Conservation (phyloP, 1,140 invertebrate genomes). For the Pseudobourletiella spinata region DNA sequence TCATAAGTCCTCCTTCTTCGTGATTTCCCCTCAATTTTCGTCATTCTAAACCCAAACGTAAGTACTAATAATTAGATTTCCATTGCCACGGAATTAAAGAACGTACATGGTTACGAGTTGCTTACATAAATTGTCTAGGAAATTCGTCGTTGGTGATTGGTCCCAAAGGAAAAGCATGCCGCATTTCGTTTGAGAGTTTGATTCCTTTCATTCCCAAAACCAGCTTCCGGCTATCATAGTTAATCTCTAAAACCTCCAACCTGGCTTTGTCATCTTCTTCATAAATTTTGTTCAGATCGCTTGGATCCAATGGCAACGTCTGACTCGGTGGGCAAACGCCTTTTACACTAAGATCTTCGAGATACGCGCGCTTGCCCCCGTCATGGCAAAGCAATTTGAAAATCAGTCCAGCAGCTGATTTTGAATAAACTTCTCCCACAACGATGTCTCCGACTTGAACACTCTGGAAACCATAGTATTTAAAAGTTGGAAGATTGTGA, state of each 20-base stretch:
- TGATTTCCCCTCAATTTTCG: constrained; percentile 38
- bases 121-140: constrained; percentile 71
- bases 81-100: too few relatives aligned
- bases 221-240: constrained; percentile 75
- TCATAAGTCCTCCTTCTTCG: constrained; percentile 57
- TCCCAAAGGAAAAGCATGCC: constrained; percentile 50
- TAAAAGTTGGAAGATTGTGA: neutral
- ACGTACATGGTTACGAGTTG: too few relatives aligned
- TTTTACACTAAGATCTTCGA: constrained; percentile 74
- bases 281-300: constrained; percentile 18
- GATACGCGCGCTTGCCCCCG: constrained; percentile 62
- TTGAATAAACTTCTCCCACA: constrained; percentile 63
- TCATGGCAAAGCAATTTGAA: constrained; percentile 73
- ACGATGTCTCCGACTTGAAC: constrained; percentile 72
- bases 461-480: constrained; percentile 49
- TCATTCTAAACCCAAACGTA: constrained; percentile 8
- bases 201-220: constrained; percentile 73
- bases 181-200: constrained; percentile 54
- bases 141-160: constrained; percentile 74
- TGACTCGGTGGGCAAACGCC: constrained; percentile 41
- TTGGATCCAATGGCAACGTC: constrained; percentile 37
- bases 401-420: constrained; percentile 62
- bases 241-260: constrained; percentile 78
- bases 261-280: constrained; percentile 56
- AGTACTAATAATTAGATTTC: too few relatives aligned